Conservation (phyloP, 2,888 invertebrate genomes). For the Plebejus anna region DNA sequence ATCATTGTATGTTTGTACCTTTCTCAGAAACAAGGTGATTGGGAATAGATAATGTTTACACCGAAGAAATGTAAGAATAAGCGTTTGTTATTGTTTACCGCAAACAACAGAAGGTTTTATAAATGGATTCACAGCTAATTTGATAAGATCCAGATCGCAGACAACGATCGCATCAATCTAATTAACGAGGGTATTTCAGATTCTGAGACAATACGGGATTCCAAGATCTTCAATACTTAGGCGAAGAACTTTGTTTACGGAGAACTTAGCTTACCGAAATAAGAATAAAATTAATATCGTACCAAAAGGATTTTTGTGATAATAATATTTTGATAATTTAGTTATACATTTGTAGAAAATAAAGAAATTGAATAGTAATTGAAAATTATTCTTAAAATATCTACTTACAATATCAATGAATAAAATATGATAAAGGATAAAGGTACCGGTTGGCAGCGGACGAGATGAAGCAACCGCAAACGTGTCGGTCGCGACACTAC, state of each 20-base stretch:
- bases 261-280: not conserved
- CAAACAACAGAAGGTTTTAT: not conserved
- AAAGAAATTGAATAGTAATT: too few relatives aligned
- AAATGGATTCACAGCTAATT: constrained; percentile 10
- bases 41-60: not conserved
- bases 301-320: too few relatives aligned
- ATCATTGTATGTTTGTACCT: not conserved
- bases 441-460: too few relatives aligned
- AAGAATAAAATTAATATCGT: not conserved
- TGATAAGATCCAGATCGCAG: constrained; percentile 3
- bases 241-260: not conserved
- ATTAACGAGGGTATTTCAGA: constrained; percentile 8
- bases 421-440: too few relatives aligned
- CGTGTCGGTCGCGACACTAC: too few relatives aligned
- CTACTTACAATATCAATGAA: too few relatives aligned
- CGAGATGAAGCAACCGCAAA: too few relatives aligned
- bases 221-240: not conserved
- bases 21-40: not conserved
- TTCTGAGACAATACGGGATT: not conserved
- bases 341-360: too few relatives aligned
- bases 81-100: not conserved
- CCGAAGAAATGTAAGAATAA: not conserved
- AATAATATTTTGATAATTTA: too few relatives aligned
- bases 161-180: constrained; percentile 24
- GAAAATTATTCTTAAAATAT: too few relatives aligned